Conservation (phyloP, 2,797 vertebrate species). For the Allochrocebus solatus region DNA sequence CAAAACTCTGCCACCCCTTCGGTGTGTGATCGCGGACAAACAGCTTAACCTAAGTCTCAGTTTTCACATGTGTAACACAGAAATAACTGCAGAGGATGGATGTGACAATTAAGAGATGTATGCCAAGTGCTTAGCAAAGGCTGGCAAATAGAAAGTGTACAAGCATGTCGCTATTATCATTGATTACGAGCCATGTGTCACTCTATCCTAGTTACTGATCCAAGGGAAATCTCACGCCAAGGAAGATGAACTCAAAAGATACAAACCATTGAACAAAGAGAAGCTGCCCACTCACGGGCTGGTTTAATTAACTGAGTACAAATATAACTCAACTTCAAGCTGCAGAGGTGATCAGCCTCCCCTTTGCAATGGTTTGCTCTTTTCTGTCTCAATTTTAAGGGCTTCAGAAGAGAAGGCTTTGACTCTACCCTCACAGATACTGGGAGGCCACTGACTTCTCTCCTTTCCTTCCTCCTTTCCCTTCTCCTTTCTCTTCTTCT, state of each 20-base stretch:
- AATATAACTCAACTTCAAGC: accelerated
- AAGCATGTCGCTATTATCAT: not conserved
- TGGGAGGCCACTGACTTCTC: no score
- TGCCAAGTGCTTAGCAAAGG: accelerated
- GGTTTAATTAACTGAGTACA: not conserved
- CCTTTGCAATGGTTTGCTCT: not conserved
- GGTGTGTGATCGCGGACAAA: accelerated
- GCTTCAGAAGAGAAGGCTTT: not conserved
- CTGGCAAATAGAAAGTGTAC: no score
- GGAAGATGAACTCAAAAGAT: not conserved
- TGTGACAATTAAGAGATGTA: no score
- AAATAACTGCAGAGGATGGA: accelerated
- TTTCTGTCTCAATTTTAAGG: not conserved
- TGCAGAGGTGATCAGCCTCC: not conserved
- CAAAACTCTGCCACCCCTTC: accelerated
- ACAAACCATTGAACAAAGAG: not conserved
- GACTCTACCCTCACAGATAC: not conserved
- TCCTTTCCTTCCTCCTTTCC: accelerated
- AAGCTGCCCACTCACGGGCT: accelerated
- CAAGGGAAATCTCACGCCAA: not conserved
- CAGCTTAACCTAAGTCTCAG: accelerated
- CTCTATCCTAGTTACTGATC: accelerated
- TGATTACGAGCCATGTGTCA: not conserved
- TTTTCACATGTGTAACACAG: not conserved
- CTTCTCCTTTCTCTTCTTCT: no score